phyloP scores from a whole-genome alignment of 2,113 vertebrate genomes.

The Sarotherodon lohbergeri region DNA sequence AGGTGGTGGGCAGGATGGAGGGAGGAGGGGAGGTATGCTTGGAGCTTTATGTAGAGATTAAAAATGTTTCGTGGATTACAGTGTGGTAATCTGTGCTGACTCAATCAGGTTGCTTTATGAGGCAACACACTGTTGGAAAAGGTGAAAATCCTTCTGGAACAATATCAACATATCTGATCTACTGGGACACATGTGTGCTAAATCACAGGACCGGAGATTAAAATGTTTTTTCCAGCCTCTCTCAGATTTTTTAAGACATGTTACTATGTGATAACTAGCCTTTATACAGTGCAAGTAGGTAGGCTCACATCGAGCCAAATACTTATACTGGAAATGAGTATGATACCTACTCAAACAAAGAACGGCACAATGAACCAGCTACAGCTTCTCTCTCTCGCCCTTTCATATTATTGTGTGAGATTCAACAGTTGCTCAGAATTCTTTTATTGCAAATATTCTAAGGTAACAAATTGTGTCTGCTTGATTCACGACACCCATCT shows the following conservation, averaged over 20 bases:
- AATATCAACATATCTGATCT: neutral
- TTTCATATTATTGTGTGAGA: neutral
- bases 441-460: neutral
- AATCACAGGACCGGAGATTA: neutral
- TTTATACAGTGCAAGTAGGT: neutral
- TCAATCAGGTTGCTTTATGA: conserved; percentile 39
- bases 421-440: neutral
- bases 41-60: conserved; percentile 56
- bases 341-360: neutral
- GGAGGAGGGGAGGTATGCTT: neutral
- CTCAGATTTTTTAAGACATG: neutral
- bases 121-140: conserved; percentile 18
- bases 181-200: neutral
- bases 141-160: neutral
- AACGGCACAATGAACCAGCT: neutral
- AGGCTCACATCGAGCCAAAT: neutral
- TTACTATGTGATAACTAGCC: neutral
- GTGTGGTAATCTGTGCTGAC: conserved; percentile 55
- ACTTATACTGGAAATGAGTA: neutral
- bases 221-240: neutral
- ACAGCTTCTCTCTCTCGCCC: neutral
- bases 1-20: neutral
- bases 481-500: neutral
- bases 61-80: conserved; percentile 66
- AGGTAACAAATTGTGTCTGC: neutral